These are phyloP conservation scores for Phocides pigmalion DNA, from an alignment of 1,140 invertebrate species.

Conservation along the genomic window DNA sequence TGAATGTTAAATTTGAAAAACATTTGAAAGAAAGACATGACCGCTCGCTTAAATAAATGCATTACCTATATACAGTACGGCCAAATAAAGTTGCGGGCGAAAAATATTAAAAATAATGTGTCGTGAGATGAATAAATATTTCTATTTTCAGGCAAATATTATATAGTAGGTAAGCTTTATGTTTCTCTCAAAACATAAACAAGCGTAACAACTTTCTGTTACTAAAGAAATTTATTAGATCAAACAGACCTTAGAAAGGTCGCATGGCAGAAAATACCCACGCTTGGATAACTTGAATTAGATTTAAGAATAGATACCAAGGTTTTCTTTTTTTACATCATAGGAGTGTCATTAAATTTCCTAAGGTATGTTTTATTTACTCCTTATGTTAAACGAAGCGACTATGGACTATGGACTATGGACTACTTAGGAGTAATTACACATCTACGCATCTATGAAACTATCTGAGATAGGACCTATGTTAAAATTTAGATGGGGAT, in stretches of 20 bases:
- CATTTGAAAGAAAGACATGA: too few species aligned
- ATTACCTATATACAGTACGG: too few species aligned
- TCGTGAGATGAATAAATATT: neutral
- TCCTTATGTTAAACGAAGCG: neutral
- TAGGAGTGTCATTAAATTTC: constrained; percentile 4
- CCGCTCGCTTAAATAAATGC: too few species aligned
- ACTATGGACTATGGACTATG: too few species aligned
- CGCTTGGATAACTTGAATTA: constrained; percentile 32
- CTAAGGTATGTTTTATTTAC: neutral
- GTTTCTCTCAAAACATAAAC: constrained; percentile 9
- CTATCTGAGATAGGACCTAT: too few species aligned
- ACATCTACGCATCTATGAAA: too few species aligned
- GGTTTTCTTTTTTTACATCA: constrained; percentile 28
- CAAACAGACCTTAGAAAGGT: constrained; percentile 28
- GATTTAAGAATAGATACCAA: constrained; percentile 37
- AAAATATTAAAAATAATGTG: neutral
- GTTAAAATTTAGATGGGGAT: too few species aligned
- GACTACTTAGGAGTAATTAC: too few species aligned
- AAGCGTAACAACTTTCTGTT: neutral
- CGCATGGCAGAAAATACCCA: constrained; percentile 32
- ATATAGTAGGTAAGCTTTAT: neutral
- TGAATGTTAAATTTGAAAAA: too few species aligned
- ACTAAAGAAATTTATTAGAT: constrained; percentile 12
- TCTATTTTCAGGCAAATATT: neutral
- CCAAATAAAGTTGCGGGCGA: neutral